A percentile compares a stretch with the other conserved stretches of the same genome.
Conservation (phyloP, 2,797 vertebrate species). For the Lithobates pipiens region DNA sequence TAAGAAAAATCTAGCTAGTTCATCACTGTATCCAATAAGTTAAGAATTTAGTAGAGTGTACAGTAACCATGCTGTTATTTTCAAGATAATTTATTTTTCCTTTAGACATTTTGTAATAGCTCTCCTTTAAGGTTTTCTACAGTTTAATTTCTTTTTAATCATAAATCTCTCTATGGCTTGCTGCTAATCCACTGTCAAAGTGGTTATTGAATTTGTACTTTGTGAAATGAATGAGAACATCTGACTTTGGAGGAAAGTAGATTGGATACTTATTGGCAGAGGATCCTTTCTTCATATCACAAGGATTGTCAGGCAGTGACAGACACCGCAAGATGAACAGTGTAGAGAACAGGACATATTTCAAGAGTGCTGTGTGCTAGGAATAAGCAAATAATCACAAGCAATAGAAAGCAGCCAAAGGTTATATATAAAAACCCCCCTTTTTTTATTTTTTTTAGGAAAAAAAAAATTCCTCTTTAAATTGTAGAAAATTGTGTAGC, state of each 20-base stretch:
- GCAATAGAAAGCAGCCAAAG: neutral
- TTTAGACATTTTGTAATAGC: neutral
- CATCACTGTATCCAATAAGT: neutral
- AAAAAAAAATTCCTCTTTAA: neutral
- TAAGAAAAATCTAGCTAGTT: neutral
- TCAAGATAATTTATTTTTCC: neutral
- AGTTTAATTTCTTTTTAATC: conserved; percentile 40
- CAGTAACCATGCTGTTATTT: neutral
- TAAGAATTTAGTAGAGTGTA: neutral
- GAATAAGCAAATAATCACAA: neutral
- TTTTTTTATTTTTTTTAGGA: no score
- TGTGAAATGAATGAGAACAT: conserved; percentile 24
- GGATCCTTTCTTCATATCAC: conserved; percentile 7
- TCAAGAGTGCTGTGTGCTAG: neutral
- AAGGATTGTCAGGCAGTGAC: neutral
- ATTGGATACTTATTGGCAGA: conserved; percentile 1
- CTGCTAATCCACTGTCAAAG: conserved; percentile 33
- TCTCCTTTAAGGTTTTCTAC: neutral
- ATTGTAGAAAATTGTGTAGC: no score
- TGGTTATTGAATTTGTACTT: conserved; percentile 14
- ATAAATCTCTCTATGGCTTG: conserved; percentile 11
- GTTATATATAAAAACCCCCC: neutral
- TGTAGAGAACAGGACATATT: neutral
- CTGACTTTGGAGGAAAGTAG: conserved; percentile 4
- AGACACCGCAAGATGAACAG: conserved; percentile 7